phyloP scores from a whole-genome alignment of 2,888 invertebrate species.

The Tetropium fuscum region DNA sequence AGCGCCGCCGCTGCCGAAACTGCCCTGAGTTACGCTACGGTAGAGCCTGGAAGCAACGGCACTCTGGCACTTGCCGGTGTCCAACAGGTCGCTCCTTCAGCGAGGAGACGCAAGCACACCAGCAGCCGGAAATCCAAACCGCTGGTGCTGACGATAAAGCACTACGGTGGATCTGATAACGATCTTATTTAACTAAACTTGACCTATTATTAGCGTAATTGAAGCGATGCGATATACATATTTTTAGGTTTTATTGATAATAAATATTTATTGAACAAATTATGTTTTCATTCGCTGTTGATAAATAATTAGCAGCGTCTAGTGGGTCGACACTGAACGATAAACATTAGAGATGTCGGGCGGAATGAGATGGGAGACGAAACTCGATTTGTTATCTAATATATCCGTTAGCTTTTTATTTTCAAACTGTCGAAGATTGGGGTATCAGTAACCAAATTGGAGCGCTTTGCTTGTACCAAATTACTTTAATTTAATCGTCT shows the following conservation, averaged over 20 bases:
- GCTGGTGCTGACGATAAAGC: conserved; percentile 39
- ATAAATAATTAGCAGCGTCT: not conserved
- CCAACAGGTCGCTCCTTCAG: conserved; percentile 16
- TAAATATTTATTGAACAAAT: not conserved
- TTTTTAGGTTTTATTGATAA: too few relatives aligned
- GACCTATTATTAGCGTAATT: not conserved
- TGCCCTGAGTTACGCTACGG: conserved; percentile 45
- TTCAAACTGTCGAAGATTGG: too few relatives aligned
- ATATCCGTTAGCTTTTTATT: too few relatives aligned
- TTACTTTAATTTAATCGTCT: too few relatives aligned
- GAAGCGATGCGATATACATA: too few relatives aligned
- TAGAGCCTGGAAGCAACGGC: conserved; percentile 42
- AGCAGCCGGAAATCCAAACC: conserved; percentile 34
- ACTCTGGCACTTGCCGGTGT: conserved; percentile 10
- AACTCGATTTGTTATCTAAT: too few relatives aligned
- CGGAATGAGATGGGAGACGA: too few relatives aligned
- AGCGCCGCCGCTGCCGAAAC: conserved; percentile 35
- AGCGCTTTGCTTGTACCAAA: too few relatives aligned
- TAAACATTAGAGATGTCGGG: too few relatives aligned
- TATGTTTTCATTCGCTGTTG: not conserved
- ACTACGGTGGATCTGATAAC: conserved; percentile 26
- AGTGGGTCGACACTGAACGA: too few relatives aligned
- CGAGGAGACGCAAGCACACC: conserved; percentile 37
- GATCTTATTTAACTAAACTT: conserved; percentile 16
- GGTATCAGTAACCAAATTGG: too few relatives aligned